A percentile compares a stretch with the other conserved stretches of the same genome.
Conservation (phyloP, 2,113 vertebrate genomes). For the Chrysemys picta region DNA sequence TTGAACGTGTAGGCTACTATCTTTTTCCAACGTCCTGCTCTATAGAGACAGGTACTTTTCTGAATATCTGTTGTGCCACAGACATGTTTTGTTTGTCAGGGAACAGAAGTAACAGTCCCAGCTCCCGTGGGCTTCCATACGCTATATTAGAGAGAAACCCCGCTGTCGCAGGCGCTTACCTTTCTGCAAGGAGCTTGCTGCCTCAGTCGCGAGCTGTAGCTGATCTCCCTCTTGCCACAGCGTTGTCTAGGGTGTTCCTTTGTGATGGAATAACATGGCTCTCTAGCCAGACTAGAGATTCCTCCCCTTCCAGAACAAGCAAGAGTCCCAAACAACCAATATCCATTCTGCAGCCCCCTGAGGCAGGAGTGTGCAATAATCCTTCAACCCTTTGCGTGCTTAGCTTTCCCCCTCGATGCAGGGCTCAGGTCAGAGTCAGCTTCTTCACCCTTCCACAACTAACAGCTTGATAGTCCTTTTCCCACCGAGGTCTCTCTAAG, state of each 20-base stretch:
- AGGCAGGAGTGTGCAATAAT: background rate
- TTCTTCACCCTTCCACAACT: background rate
- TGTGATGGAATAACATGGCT: background rate
- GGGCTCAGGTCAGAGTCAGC: background rate
- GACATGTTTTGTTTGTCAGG: background rate
- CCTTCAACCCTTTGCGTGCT: background rate
- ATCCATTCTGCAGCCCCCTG: background rate
- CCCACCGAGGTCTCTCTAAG: background rate
- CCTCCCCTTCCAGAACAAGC: too few relatives aligned
- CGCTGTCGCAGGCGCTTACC: background rate
- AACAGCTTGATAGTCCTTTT: background rate
- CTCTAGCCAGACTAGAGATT: background rate
- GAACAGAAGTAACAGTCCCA: background rate
- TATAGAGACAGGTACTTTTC: background rate
- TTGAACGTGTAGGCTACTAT: background rate
- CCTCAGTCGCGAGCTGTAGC: background rate
- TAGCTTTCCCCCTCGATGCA: background rate
- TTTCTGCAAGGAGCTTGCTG: accelerated
- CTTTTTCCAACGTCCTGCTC: background rate
- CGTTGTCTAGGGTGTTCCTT: background rate
- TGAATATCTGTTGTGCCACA: background rate
- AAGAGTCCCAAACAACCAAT: background rate
- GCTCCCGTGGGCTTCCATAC: too few relatives aligned
- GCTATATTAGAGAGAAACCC: background rate
- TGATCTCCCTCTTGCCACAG: background rate